Percentiles rank a stretch among this genome's conserved stretches.
Conservation (phyloP, 2,113 vertebrate species). For the Machaerirhynchus nigripectus region DNA sequence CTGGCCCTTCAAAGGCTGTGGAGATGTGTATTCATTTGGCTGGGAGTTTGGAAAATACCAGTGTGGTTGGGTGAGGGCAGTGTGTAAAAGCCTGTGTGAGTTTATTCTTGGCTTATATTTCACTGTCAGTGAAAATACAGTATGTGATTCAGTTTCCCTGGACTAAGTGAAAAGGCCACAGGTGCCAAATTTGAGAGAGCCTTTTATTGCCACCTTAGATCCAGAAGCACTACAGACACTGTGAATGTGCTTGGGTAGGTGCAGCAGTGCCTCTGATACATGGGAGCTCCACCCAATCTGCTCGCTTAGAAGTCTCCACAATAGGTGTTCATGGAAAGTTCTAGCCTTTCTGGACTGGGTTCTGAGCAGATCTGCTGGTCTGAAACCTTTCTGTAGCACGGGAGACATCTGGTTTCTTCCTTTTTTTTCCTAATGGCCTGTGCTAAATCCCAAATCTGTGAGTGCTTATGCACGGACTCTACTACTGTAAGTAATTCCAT, state of each 20-base stretch:
- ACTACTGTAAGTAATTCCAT: constrained; percentile 20
- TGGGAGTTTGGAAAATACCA: constrained; percentile 21
- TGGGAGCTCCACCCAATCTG: not conserved
- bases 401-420: not conserved
- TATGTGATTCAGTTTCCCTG: not conserved
- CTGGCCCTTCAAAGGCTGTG: not conserved
- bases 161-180: not conserved
- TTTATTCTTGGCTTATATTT: constrained; percentile 8
- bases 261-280: not conserved
- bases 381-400: not conserved
- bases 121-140: not conserved
- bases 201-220: not conserved
- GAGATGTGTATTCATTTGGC: not conserved
- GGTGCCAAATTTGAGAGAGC: not conserved
- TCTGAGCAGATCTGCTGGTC: not conserved
- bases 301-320: not conserved
- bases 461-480: not conserved
- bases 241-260: not conserved
- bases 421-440: not conserved
- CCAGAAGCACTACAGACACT: not conserved
- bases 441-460: not conserved
- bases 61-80: not conserved
- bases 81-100: not conserved
- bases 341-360: not conserved
- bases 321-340: not conserved